phyloP scores from a whole-genome alignment of 2,113 vertebrate genomes.

The Passer montanus region DNA sequence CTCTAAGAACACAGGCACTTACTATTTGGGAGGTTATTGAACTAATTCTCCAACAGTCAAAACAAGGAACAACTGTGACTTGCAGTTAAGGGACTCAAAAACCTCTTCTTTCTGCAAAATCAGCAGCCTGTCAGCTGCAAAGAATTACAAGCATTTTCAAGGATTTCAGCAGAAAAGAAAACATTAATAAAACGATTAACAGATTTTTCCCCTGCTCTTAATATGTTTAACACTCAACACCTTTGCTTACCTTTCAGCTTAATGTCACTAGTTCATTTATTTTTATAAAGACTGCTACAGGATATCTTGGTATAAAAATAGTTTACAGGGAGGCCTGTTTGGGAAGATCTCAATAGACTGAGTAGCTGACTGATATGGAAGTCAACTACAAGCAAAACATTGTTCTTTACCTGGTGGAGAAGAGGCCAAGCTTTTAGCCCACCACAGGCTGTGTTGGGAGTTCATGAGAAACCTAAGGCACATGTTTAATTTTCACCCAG shows the following conservation, averaged over 20 bases:
- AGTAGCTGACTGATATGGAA: background rate
- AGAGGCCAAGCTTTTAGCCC: background rate
- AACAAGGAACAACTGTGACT: slow-evolving; percentile 62
- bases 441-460: background rate
- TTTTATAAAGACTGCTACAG: slow-evolving; percentile 54
- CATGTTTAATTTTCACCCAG: background rate
- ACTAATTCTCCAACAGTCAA: slow-evolving; percentile 28
- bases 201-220: background rate
- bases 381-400: background rate
- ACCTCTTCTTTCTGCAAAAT: slow-evolving; percentile 57
- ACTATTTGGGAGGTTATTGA: slow-evolving; percentile 48
- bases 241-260: slow-evolving; percentile 66
- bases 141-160: slow-evolving; percentile 62
- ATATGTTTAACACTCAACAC: slow-evolving; percentile 62
- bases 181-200: slow-evolving; percentile 69
- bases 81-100: slow-evolving; percentile 38
- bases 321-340: slow-evolving; percentile 32
- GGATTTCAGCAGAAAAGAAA: slow-evolving; percentile 63
- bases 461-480: background rate
- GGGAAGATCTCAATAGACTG: background rate
- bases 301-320: slow-evolving; percentile 36
- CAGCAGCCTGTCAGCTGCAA: slow-evolving; percentile 64
- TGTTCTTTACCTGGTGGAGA: background rate
- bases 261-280: slow-evolving; percentile 67
- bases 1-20: background rate